Evolutionary conservation across 2,797 vertebrate genomes (phyloP), one percentile per base, ranked within the genome.

Genomic region (Hybognathus amarus): DNA sequence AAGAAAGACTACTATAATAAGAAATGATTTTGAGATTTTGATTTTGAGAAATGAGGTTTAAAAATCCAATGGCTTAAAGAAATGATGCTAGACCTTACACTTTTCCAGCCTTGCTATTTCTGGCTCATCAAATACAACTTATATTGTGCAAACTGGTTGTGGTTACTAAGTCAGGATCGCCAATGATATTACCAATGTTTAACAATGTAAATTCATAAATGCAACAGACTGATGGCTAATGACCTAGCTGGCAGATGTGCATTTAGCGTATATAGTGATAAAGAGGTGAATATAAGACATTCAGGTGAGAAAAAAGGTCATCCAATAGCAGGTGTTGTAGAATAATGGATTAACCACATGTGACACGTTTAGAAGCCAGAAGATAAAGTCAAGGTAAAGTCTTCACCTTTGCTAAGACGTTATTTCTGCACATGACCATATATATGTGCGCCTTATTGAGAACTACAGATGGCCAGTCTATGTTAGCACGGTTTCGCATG

Each of bases 241-340:
- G 91, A 90, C 86, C 89, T 83, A 85, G 83, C 87, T 91, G 90
- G 87, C 88, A 91, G 87, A 83, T 87, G 84, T 73, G 66, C 82
- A 45, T 77, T 84, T 59, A 90, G 89, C 86, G 91, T 90, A 90
- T 89, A 87, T 85, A 91, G 89, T 61, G 83, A 30, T 67, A 27
- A 74, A 59, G 85, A 82, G 86, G 77, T 74, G 85, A 85, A 89
- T 88, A 81, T 89, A 83, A 89, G 86, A 90, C 86, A 45, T 82
- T 85, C 87, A 77, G 56, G 76, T 79, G 78, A 91, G 90, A 89
- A 91, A 50, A 82, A n/a, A 82, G 70, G 86, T 83, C 87, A 22
- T 50, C 30, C 73, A 83, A 18, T 61, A 77, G 70, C 82, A 61
- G 40, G 69, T n/a, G 10, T n/a, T 66, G 52, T 11, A 64, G 24